Percentiles rank a stretch among this genome's conserved stretches.
These are phyloP conservation scores for Unio pictorum DNA, from an alignment of 2,888 invertebrate genomes.

Conservation along the genomic window DNA sequence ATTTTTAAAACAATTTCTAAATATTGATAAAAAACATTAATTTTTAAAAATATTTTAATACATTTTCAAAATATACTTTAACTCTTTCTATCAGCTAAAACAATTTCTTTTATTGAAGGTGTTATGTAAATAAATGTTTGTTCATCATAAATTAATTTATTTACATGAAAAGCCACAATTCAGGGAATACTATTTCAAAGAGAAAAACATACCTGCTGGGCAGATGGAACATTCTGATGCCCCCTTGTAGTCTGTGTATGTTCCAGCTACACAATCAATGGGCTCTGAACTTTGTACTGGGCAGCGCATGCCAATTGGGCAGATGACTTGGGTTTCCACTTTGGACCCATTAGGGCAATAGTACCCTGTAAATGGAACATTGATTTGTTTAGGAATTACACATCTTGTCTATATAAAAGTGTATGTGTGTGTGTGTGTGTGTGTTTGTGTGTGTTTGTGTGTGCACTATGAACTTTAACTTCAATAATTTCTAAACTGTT, in stretches of 20 bases:
- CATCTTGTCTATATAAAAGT: too few species aligned
- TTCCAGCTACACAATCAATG: constrained; percentile 59
- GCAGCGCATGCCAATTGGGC: constrained; percentile 65
- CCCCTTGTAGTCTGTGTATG: constrained; percentile 59
- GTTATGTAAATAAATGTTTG: neutral
- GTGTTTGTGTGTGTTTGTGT: too few species aligned
- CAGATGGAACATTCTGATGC: constrained; percentile 50
- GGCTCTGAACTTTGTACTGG: constrained; percentile 59
- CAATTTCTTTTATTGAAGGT: neutral
- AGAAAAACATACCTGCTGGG: constrained; percentile 57
- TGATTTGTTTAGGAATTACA: constrained; percentile 1
- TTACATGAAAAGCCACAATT: too few species aligned
- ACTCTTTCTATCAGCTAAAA: neutral
- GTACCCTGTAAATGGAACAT: constrained; percentile 53
- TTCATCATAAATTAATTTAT: neutral
- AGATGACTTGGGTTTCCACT: constrained; percentile 59
- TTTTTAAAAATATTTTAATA: too few species aligned
- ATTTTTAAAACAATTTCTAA: too few species aligned
- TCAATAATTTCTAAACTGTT: too few species aligned
- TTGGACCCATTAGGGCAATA: constrained; percentile 67
- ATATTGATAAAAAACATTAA: too few species aligned
- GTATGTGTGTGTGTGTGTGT: too few species aligned
- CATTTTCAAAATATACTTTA: too few species aligned
- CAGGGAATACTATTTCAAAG: neutral
- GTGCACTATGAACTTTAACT: too few species aligned